These are phyloP conservation scores for Cuniculus paca DNA, from an alignment of 2,797 vertebrate species.

Conservation along the genomic window DNA sequence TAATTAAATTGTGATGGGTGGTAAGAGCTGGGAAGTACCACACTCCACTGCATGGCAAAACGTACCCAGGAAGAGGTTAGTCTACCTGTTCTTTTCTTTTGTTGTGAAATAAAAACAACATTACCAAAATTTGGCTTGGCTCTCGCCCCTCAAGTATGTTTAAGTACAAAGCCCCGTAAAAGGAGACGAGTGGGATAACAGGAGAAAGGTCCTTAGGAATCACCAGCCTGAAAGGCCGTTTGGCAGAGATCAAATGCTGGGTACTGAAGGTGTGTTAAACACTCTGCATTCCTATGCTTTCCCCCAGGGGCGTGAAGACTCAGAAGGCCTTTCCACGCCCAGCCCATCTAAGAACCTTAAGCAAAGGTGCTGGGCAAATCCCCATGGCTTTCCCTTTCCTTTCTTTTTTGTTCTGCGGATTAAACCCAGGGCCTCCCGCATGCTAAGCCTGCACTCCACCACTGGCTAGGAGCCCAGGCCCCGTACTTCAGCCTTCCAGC, in stretches of 20 bases:
- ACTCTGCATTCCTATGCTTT: background rate
- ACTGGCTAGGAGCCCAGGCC: rapidly evolving
- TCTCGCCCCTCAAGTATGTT: background rate
- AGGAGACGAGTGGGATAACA: background rate
- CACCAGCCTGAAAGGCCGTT: background rate
- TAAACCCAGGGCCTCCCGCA: background rate
- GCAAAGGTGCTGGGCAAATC: background rate
- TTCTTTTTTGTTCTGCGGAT: background rate
- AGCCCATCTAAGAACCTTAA: background rate
- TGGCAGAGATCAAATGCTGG: background rate
- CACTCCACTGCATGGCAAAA: background rate
- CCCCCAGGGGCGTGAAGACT: background rate
- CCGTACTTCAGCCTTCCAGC: background rate
- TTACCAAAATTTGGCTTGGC: background rate
- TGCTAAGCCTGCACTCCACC: background rate
- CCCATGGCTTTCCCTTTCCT: background rate
- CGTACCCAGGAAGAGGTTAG: background rate
- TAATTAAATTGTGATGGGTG: background rate
- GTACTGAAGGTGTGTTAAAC: background rate
- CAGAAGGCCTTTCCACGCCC: background rate
- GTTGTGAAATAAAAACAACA: background rate
- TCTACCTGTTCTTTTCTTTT: background rate
- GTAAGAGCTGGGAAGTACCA: background rate
- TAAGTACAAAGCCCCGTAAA: background rate
- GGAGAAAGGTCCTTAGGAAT: background rate